Percentiles rank a stretch among this genome's conserved stretches.
Conservation (phyloP, 2,888 invertebrate species). For the Phaedon cochleariae region DNA sequence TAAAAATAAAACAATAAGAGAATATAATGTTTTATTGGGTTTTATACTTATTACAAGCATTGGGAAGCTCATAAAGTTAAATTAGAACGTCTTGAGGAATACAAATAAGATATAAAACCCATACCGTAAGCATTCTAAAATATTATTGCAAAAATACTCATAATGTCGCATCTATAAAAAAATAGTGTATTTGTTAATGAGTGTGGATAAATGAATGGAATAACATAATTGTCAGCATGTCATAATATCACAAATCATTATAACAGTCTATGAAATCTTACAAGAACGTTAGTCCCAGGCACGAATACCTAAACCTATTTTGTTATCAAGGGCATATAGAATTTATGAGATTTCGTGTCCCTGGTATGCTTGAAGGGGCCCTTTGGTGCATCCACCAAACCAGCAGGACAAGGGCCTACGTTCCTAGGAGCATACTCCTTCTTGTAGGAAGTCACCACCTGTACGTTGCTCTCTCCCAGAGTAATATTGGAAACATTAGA, state of each 20-base stretch:
- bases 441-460: constrained; percentile 75
- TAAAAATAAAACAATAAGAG: too few species aligned
- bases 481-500: constrained; percentile 80
- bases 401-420: constrained; percentile 81
- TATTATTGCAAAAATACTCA: constrained; percentile 23
- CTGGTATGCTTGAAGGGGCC: constrained; percentile 85
- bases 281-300: not conserved
- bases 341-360: constrained; percentile 85
- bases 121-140: constrained; percentile 42
- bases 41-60: constrained; percentile 44
- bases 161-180: constrained; percentile 29
- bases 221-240: constrained; percentile 44
- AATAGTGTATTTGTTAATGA: constrained; percentile 21
- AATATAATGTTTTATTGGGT: constrained; percentile 57
- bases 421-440: constrained; percentile 79
- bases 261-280: constrained; percentile 29
- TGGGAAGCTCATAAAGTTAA: constrained; percentile 30
- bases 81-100: not conserved
- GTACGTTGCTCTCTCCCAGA: constrained; percentile 71
- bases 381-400: constrained; percentile 76
- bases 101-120: constrained; percentile 49
- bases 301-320: constrained; percentile 48
- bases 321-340: constrained; percentile 75
- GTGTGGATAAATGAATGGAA: not conserved
- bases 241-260: constrained; percentile 50